Evolutionary conservation across 2,888 invertebrate genomes (phyloP).

Genomic region (Erynnis tages): DNA sequence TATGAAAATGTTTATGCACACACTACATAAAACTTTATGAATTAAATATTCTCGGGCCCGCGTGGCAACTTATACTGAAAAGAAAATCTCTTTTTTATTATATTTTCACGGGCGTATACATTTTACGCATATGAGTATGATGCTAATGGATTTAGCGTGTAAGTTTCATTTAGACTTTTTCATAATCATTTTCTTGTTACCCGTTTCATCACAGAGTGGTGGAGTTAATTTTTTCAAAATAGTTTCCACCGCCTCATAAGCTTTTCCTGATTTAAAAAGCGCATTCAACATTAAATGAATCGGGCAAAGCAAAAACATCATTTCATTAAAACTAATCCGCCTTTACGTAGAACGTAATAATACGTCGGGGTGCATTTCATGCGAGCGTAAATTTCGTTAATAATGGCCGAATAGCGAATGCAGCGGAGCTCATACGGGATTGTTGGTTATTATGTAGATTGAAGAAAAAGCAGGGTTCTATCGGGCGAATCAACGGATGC

Average conservation of each 20-base stretch:
- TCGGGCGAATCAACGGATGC: slow-evolving; percentile 71
- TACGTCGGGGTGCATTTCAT: slow-evolving; percentile 15
- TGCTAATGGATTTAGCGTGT: slow-evolving; percentile 68
- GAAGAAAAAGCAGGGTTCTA: slow-evolving; percentile 56
- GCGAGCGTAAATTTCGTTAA: slow-evolving; percentile 22
- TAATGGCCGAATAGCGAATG: slow-evolving; percentile 2
- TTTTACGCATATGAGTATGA: slow-evolving; percentile 38
- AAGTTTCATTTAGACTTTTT: slow-evolving; percentile 52
- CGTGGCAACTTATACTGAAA: slow-evolving; percentile 1
- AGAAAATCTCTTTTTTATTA: slow-evolving; percentile 17
- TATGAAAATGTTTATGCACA: slow-evolving; percentile 9
- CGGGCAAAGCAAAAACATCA: slow-evolving; percentile 20
- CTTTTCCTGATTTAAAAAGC: not conserved
- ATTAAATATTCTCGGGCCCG: slow-evolving; percentile 15
- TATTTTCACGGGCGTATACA: slow-evolving; percentile 32
- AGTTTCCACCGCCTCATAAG: not conserved
- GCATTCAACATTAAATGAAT: slow-evolving; percentile 17
- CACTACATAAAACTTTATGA: slow-evolving; percentile 16
- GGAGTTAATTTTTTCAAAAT: slow-evolving; percentile 11
- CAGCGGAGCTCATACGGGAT: slow-evolving; percentile 3
- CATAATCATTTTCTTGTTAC: slow-evolving; percentile 20
- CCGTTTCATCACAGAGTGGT: not conserved
- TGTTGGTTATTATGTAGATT: slow-evolving; percentile 68
- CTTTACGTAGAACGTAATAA: slow-evolving; percentile 18
- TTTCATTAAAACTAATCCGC: slow-evolving; percentile 25